Evolutionary conservation across 1,140 invertebrate genomes (phyloP), one percentile per base, ranked within the genome.

Genomic region (Drosophila murphyi): DNA sequence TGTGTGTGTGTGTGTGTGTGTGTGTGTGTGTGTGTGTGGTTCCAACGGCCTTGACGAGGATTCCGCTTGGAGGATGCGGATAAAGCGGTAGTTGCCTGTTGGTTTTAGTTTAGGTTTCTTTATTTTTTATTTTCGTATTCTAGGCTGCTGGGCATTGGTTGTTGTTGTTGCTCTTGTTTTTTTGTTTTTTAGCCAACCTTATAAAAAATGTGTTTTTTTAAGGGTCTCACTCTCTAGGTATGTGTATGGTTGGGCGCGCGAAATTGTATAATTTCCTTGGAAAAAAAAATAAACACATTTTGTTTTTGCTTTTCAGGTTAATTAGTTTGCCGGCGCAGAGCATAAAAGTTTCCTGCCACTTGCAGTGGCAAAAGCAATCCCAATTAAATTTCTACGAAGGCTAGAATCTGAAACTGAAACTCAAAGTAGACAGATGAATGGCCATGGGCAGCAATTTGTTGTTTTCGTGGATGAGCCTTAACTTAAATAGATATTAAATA

Each of bases 211-310:
- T 82, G 77, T 20, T 60, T 86, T 87, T 82, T 86, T 87, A 78
- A 69, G 54, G 76, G 51, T 29, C 64, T 56, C 34, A 28, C 45
- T 67, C 28, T 7, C 48, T n/a, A 7, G 8, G 31, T 29, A 28
- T 72, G 45, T 48, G 20, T 12, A 2, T 50, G 70, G 50, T 67
- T 57, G 52, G 31, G 68, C 61, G 76, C 82, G 79, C 76, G 63
- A 87, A 87, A 87, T 88, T 87, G 82, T 88, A 82, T 82, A 83
- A 88, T 88, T 87, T 87, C 83, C 76, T 88, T 64, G 76, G 77
- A 87, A 87, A 79, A 20, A 20, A 12, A 83, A 74, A 82, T n/a
- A 85, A 61, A 0, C 74, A 68, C 12, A 67, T 76, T 52, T 76
- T 50, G 51, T 70, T 54, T 59, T 60, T 45, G 51, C 72, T 79